phyloP scores from a whole-genome alignment of 2,888 invertebrate species.

The Drosophila mettleri region DNA sequence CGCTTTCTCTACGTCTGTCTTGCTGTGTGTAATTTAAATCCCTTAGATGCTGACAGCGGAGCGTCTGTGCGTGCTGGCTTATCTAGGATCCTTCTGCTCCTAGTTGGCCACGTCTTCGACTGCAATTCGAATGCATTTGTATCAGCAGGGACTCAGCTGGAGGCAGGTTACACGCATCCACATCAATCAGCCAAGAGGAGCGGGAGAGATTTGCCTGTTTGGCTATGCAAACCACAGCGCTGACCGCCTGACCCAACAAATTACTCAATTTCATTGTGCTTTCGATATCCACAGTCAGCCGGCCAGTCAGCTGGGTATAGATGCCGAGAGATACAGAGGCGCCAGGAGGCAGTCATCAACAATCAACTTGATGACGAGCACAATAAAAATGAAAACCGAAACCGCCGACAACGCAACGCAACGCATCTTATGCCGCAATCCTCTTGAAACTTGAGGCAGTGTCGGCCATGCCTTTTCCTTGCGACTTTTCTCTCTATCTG shows the following conservation, averaged over 20 bases:
- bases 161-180: constrained; percentile 64
- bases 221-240: constrained; percentile 78
- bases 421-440: constrained; percentile 15
- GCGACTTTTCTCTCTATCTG: constrained; percentile 24
- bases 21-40: constrained; percentile 67
- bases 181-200: constrained; percentile 68
- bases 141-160: constrained; percentile 27
- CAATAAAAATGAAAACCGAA: constrained; percentile 79
- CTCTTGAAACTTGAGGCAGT: constrained; percentile 57
- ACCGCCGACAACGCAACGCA: constrained; percentile 37
- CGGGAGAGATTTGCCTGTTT: constrained; percentile 65
- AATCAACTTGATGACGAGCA: constrained; percentile 80
- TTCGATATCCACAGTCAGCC: constrained; percentile 47
- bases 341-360: constrained; percentile 76
- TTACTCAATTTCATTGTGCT: constrained; percentile 79
- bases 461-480: constrained; percentile 36
- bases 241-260: constrained; percentile 80
- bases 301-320: constrained; percentile 35
- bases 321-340: constrained; percentile 24
- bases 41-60: constrained; percentile 75
- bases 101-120: constrained; percentile 61
- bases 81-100: constrained; percentile 52
- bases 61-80: constrained; percentile 76
- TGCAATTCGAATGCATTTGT: constrained; percentile 77
- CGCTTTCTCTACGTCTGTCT: constrained; percentile 11